Base-by-base conservation (phyloP, 2,797 vertebrate genomes). In the Euthynnus affinis region DNA sequence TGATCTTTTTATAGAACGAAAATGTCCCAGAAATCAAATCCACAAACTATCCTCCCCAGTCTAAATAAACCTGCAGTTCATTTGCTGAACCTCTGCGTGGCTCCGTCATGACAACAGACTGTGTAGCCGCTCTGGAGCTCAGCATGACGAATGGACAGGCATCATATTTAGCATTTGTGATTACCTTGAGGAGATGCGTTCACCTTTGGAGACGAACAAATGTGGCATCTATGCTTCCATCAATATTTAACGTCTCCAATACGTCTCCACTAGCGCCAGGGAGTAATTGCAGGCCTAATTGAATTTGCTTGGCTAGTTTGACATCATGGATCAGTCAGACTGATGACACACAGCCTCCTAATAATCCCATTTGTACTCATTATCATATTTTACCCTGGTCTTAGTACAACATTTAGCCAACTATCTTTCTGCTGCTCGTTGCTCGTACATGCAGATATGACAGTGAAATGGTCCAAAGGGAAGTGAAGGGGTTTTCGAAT, bases 301-400 rank as follows among this genome's bases (percentile, higher is more conserved):
- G 94, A 96, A 95, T 96, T 95, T 95, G 95, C 94, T 95, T 95
- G 95, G 94, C 90, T 93, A 90, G 92, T 91, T 95, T 93, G 94
- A 94, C 93, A 93, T 94, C 88, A 76, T 87, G 94, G 93, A 93
- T 95, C 94, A 93, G 92, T 95, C 95, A 94, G 87, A 83, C 89
- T 87, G 93, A 95, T 95, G 95, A 94, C 94, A 95, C 88, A 71
- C 92, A 82, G 92, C 84, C 93, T 93, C 90, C 89, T 95, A 93
- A 95, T 95, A 95, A 95, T 94, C 93, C 91, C 92, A 95, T 94
- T 93, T 93, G 82, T 93, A 88, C 91, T 92, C 90, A 94, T 93
- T 92, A 94, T 94, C 91, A 94, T 94, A 93, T 94, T 91, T 94
- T 91, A 95, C 89, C 76, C 84, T 59, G 85, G 73, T 74, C 85